Conservation (phyloP, 2,113 vertebrate species). For the Paratilapia polleni region DNA sequence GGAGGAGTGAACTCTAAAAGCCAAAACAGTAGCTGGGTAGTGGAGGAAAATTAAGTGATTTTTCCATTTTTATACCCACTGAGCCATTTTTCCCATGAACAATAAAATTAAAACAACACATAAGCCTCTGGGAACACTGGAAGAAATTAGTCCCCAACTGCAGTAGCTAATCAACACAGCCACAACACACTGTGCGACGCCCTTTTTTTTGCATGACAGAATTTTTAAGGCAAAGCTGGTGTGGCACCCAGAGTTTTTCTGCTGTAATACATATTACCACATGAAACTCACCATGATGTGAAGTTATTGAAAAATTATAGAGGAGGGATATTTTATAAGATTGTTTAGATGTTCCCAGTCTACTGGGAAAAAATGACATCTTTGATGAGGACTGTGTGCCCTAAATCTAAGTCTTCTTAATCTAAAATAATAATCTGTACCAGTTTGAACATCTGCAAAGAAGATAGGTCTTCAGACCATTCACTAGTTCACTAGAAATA, state of each 20-base stretch:
- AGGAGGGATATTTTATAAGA: conserved; percentile 6
- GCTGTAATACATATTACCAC: conserved; percentile 36
- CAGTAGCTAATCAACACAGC: conserved; percentile 51
- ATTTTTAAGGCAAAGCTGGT: background rate
- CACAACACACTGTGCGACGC: conserved; percentile 39
- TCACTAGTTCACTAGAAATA: background rate
- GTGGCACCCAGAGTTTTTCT: conserved; percentile 12
- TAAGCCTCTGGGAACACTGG: conserved; percentile 36
- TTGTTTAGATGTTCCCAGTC: conserved; percentile 1
- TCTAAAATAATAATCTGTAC: background rate
- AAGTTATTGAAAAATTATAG: conserved; percentile 25
- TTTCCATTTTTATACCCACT: conserved; percentile 60
- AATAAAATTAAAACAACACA: conserved; percentile 66
- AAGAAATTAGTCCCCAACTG: conserved; percentile 62
- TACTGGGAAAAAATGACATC: background rate
- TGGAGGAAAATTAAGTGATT: conserved; percentile 55
- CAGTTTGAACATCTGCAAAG: background rate
- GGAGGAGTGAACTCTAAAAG: conserved; percentile 22
- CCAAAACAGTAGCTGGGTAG: conserved; percentile 72
- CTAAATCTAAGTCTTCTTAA: background rate
- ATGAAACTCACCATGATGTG: conserved; percentile 27
- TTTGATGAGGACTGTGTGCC: background rate
- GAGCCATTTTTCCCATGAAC: conserved; percentile 52
- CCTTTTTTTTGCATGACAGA: conserved; percentile 6
- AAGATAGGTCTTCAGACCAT: background rate